Evolutionary conservation across 2,797 vertebrate species (phyloP).

Genomic region (Cirrhinus molitorella): DNA sequence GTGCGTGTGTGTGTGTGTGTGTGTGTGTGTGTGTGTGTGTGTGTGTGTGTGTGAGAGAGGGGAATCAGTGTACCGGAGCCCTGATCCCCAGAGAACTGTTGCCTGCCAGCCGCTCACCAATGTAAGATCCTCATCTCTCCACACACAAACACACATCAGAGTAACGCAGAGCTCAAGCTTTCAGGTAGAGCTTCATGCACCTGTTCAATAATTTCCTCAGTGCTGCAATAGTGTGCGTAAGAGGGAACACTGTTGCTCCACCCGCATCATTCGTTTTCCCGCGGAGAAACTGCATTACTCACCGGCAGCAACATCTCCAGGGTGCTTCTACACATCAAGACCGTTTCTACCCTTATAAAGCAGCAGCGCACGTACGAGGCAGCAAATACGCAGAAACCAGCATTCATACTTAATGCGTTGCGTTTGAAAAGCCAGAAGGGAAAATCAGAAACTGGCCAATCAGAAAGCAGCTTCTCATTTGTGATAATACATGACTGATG

Average conservation of each 20-base stretch:
- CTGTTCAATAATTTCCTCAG: constrained; percentile 45
- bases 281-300: constrained; percentile 76
- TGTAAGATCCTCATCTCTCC: constrained; percentile 58
- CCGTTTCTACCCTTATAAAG: constrained; percentile 4
- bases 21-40: constrained; percentile 45
- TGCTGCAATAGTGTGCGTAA: not conserved
- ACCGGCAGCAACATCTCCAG: constrained; percentile 47
- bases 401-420: constrained; percentile 30
- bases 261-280: constrained; percentile 75
- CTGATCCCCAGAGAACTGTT: constrained; percentile 58
- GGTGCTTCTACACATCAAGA: not conserved
- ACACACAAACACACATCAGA: constrained; percentile 15
- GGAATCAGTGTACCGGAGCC: constrained; percentile 58
- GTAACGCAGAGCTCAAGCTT: constrained; percentile 39
- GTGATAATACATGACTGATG: constrained; percentile 39
- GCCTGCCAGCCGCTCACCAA: constrained; percentile 60
- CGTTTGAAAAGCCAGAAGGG: not conserved
- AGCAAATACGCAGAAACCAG: not conserved
- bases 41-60: constrained; percentile 30
- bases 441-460: constrained; percentile 16
- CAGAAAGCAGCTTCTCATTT: constrained; percentile 15
- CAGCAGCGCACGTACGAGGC: not conserved
- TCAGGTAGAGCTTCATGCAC: constrained; percentile 50
- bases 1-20: constrained; percentile 16
- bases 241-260: constrained; percentile 65